Evolutionary conservation across 2,797 vertebrate genomes (phyloP).

Genomic region (Alauda arvensis): DNA sequence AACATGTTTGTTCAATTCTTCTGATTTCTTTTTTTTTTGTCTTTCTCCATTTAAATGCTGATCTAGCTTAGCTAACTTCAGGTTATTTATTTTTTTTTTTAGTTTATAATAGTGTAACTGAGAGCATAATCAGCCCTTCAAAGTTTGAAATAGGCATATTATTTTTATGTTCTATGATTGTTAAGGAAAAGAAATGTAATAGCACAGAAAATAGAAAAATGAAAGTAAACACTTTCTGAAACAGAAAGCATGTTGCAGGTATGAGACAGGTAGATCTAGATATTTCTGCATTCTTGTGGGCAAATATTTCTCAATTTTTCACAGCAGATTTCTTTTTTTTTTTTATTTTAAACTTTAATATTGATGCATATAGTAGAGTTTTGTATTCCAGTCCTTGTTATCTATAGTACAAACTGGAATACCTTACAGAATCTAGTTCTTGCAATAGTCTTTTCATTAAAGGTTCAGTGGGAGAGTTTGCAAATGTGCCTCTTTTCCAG

Average conservation of each 20-base stretch:
- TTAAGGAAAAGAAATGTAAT: background rate
- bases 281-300: background rate
- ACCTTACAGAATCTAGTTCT: background rate
- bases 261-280: background rate
- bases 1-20: background rate
- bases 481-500: background rate
- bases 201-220: background rate
- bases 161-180: background rate
- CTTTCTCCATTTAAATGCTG: background rate
- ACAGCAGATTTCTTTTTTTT: background rate
- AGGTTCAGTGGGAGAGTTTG: background rate
- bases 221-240: background rate
- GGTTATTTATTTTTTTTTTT: background rate
- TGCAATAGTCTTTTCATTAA: background rate
- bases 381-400: background rate
- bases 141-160: background rate
- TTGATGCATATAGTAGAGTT: background rate
- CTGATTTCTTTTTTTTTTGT: background rate
- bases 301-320: background rate
- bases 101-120: background rate
- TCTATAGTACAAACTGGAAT: background rate
- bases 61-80: background rate
- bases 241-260: background rate
- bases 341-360: background rate
- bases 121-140: slow-evolving; percentile 13